Conservation (phyloP, 2,113 vertebrate species). For the Ellobius talpinus region DNA sequence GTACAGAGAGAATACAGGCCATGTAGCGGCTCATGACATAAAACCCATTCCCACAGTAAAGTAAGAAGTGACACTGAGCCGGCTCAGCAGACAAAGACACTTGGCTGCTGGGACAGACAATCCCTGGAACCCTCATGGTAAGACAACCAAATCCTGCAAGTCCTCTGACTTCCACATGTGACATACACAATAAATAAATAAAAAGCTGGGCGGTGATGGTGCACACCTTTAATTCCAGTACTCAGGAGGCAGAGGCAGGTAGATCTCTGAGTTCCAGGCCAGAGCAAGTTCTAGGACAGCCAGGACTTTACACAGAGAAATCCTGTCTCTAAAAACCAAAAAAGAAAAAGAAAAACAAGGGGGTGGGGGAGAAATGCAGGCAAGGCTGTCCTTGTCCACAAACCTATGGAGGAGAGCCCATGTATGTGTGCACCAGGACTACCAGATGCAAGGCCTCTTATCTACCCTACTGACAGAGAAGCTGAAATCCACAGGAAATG, state of each 20-base stretch:
- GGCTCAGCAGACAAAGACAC: background rate
- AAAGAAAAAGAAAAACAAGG: background rate
- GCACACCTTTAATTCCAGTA: background rate
- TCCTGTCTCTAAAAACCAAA: background rate
- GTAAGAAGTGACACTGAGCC: background rate
- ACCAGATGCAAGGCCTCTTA: background rate
- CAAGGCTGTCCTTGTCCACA: background rate
- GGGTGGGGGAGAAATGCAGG: background rate
- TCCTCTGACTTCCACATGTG: background rate
- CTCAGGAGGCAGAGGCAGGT: background rate
- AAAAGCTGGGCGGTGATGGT: background rate
- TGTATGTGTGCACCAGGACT: background rate
- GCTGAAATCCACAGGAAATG: background rate
- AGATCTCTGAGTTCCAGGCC: background rate
- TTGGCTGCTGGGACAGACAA: no score
- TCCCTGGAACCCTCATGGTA: background rate
- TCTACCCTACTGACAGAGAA: background rate
- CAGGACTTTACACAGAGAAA: background rate
- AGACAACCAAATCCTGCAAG: background rate
- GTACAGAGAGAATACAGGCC: background rate
- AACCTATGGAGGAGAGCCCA: background rate
- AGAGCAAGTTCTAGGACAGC: background rate
- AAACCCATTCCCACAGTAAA: background rate
- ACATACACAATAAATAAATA: background rate
- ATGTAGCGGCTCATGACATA: background rate